phyloP scores from a whole-genome alignment of 2,888 invertebrate species.

The Hyposoter didymator region DNA sequence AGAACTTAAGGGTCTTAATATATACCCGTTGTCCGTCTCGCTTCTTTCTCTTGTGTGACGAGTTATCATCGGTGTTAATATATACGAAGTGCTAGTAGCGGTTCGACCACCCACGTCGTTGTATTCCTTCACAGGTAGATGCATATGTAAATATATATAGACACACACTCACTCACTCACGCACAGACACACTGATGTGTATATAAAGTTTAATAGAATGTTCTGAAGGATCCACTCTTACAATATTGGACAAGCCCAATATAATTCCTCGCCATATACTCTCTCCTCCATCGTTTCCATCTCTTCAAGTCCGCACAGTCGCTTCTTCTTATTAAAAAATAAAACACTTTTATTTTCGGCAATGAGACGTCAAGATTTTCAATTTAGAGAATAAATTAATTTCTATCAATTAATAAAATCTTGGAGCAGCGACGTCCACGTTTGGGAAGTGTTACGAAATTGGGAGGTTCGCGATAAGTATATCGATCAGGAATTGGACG shows the following conservation, averaged over 20 bases:
- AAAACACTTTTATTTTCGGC: slow-evolving; percentile 74
- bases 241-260: slow-evolving; percentile 63
- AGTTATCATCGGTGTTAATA: slow-evolving; percentile 79
- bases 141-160: slow-evolving; percentile 14
- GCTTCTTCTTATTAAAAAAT: slow-evolving; percentile 76
- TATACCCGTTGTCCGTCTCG: slow-evolving; percentile 46
- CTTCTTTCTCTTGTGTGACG: slow-evolving; percentile 66
- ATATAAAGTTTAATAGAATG: slow-evolving; percentile 50
- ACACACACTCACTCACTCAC: background rate
- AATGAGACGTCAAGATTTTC: slow-evolving; percentile 38
- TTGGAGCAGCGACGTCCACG: background rate
- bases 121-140: slow-evolving; percentile 73
- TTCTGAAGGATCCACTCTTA: slow-evolving; percentile 71
- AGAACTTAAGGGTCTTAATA: slow-evolving; percentile 47
- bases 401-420: background rate
- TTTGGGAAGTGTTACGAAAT: background rate
- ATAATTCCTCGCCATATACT: slow-evolving; percentile 41
- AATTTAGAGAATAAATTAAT: background rate
- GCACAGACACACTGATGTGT: background rate
- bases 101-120: slow-evolving; percentile 78
- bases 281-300: slow-evolving; percentile 28
- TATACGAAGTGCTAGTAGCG: slow-evolving; percentile 72
- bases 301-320: slow-evolving; percentile 48
- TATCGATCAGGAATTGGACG: too few relatives aligned
- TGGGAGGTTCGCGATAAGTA: too few relatives aligned